Base-by-base conservation (phyloP, 2,888 invertebrate species). In the Ceratothoa steindachneri region DNA sequence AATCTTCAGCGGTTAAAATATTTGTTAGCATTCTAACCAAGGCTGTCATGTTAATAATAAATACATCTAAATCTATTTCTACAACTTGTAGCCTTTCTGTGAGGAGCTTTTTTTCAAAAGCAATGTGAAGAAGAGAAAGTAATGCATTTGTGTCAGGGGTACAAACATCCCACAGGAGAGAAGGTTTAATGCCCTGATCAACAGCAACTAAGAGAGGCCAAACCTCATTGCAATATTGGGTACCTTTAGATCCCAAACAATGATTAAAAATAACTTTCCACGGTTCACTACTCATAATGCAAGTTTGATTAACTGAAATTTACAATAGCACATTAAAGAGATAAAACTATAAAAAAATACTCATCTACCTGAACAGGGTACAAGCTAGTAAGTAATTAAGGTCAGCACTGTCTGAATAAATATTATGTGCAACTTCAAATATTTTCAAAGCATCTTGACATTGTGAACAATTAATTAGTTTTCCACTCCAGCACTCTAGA, bases 131-230 rank as follows among this genome's bases (percentile, higher is more conserved):
- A 19, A 79, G 71, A 60, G 67, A 51, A 24, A 76, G 71, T 22
- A 79, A 27, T 28, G 69, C 74, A 24, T 73, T 73, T 12, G 79
- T 73, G 27, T 74, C 74, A 53, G 73, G 68, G 28, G 72, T 67
- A 30, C 75, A 76, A 7, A 74, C 75, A 70, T 79, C 79, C 79
- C 79, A 79, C 60, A 76, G 52, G 7, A 79, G 67, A 52, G 76
- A 79, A 4, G 79, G 76, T 24, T 79, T 79, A 19, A 79, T 66
- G n/a, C 79, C 74, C 29, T 79, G 76, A 60, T 79, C 79, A n/a
- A 79, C 79, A 24, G 76, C 76, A 7, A 74, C 67, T 15, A 79
- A 28, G 7, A 79, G 24, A 60, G 73, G 69, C 19, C 67, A 60
- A 27, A 79, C 55, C 51, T 79, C 79, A 15, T 79, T 76, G 66